Conservation (phyloP, 2,113 vertebrate genomes). For the Gavia stellata region DNA sequence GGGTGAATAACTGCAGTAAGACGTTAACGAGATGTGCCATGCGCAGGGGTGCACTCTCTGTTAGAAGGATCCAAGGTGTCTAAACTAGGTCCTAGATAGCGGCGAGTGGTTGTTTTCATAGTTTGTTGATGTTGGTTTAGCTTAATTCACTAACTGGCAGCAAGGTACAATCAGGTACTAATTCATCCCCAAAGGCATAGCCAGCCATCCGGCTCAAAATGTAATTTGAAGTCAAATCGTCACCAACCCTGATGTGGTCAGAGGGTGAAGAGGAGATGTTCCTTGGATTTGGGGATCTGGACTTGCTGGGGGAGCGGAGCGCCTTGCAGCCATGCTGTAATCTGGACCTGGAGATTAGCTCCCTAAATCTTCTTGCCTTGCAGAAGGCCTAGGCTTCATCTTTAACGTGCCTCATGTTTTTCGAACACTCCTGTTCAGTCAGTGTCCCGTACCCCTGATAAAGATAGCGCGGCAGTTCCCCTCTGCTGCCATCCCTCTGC, state of each 20-base stretch:
- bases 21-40: accelerated
- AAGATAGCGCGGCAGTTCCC: not conserved
- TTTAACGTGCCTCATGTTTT: not conserved
- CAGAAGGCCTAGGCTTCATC: not conserved
- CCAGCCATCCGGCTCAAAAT: not conserved
- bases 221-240: not conserved
- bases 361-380: not conserved
- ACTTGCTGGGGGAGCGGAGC: not conserved
- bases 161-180: not conserved
- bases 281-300: not conserved
- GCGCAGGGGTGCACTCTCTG: not conserved
- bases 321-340: not conserved
- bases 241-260: not conserved
- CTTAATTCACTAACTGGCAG: not conserved
- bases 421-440: not conserved
- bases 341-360: not conserved
- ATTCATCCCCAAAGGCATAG: not conserved
- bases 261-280: not conserved
- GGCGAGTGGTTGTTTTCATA: not conserved
- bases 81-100: not conserved
- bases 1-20: not conserved
- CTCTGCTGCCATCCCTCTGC: not conserved
- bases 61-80: not conserved
- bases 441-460: not conserved
- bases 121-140: not conserved